Base-by-base conservation (phyloP, 2,797 vertebrate genomes). In the Microctenopoma stevenorrisi region DNA sequence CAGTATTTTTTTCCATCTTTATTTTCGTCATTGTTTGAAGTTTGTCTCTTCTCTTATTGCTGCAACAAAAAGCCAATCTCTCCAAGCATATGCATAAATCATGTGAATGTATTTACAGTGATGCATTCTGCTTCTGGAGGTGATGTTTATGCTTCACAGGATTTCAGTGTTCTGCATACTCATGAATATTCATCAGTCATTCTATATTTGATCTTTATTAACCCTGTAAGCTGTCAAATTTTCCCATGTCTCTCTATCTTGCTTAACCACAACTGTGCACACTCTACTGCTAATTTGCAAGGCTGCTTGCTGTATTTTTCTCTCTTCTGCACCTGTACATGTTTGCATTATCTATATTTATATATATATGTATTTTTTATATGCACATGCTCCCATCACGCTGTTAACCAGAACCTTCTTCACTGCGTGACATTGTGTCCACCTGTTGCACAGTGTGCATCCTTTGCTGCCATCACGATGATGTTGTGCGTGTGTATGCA, bases 171-270 rank as follows among this genome's bases (percentile, higher is more conserved):
- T 64, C 72, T 46, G 68, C 73, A 58, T 10, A 4, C 49, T 75
- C 70, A 81, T 90, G 76, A 85, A 90, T 91, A 89, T 86, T 84
- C 77, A 91, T 70, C 64, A 49, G 4, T 69, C 2, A 22, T 68
- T 72, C 68, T 80, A 82, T 76, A 84, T 85, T 85, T 87, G 75
- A 86, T 85, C 81, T 83, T 71, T 82, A 81, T 76, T 78, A 86
- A 86, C 65, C 68, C 65, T 52, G 76, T 83, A 70, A 60, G 50
- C 33, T 67, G 22, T 52, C 50, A 73, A 67, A 59, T 63, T 28
- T 61, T 2, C 18, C 15, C 22, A 16, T 9, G 4, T 37, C 28
- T 37, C 4, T 1, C 0, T 15, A 2, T 51, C 18, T 54, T 16
- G 4, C 30, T 49, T 18, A 28, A 11, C 59, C 46, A 47, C 18